Evolutionary conservation across 2,113 vertebrate species (phyloP).

Genomic region (Tiliqua scincoides): DNA sequence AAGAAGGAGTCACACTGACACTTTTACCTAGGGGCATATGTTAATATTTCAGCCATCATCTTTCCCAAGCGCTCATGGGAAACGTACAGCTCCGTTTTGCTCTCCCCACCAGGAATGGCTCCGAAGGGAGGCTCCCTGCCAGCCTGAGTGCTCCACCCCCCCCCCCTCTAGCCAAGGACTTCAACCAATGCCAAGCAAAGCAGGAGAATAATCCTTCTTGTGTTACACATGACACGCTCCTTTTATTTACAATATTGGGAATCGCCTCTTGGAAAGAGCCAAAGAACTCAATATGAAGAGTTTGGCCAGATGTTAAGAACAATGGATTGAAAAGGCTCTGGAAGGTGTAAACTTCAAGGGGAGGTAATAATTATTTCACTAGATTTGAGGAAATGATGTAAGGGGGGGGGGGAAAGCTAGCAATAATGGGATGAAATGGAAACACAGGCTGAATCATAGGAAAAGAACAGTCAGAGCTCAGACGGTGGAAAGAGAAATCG

Average conservation of each 20-base stretch:
- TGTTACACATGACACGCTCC: neutral
- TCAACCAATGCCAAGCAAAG: neutral
- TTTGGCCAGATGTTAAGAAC: neutral
- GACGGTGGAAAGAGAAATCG: neutral
- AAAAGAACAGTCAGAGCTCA: neutral
- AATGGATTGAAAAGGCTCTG: neutral
- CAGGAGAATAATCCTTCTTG: conserved; percentile 2
- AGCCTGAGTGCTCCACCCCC: too few relatives aligned
- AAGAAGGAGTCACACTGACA: too few relatives aligned
- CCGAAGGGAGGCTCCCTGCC: too few relatives aligned
- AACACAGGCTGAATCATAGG: neutral
- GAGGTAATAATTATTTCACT: neutral
- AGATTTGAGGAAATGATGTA: neutral
- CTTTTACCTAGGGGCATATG: too few relatives aligned
- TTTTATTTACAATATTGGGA: conserved; percentile 3
- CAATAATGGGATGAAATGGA: neutral
- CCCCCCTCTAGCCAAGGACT: neutral
- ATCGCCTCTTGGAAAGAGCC: neutral
- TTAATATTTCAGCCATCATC: too few relatives aligned
- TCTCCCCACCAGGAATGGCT: too few relatives aligned
- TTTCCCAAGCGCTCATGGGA: too few relatives aligned
- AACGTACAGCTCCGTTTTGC: too few relatives aligned
- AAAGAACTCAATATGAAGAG: neutral
- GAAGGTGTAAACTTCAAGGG: neutral
- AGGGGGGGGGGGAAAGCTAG: neutral